A percentile compares a stretch with the other conserved stretches of the same genome.
Conservation (phyloP, 1,140 invertebrate genomes). For the Plectrocnemia conspersa region DNA sequence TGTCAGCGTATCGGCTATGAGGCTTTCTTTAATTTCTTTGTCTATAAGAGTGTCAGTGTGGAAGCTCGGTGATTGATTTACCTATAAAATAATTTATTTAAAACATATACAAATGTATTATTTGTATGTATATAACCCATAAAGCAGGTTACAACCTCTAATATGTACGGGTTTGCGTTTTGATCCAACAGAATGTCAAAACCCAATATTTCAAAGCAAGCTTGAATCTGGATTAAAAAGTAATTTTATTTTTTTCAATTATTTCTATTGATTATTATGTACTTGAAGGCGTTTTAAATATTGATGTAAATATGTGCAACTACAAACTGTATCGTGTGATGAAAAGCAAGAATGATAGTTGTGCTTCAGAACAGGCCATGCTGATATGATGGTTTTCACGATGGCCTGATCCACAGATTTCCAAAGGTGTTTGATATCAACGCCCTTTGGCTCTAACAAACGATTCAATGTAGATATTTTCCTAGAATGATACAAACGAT, state of each 20-base stretch:
- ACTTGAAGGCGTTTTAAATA: not conserved
- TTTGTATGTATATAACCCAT: not conserved
- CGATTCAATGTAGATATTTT: constrained; percentile 78
- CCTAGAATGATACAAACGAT: too few species aligned
- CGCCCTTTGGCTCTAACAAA: constrained; percentile 63
- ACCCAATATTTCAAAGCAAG: constrained; percentile 86
- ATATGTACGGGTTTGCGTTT: constrained; percentile 76
- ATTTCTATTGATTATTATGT: constrained; percentile 12
- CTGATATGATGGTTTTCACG: constrained; percentile 82
- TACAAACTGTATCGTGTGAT: constrained; percentile 64
- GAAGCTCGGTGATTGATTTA: constrained; percentile 90
- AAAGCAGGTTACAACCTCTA: constrained; percentile 60
- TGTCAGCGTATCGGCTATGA: constrained; percentile 77
- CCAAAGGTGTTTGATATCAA: constrained; percentile 74
- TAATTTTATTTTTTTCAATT: too few species aligned
- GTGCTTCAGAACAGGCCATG: constrained; percentile 79
- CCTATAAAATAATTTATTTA: constrained; percentile 42
- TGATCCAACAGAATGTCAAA: constrained; percentile 84
- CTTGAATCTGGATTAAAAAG: constrained; percentile 64
- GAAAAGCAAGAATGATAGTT: constrained; percentile 86
- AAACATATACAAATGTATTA: not conserved
- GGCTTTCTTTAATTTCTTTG: constrained; percentile 73
- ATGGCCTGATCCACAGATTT: constrained; percentile 82
- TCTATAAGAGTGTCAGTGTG: constrained; percentile 80
- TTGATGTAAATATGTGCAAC: not conserved